Conservation (phyloP, 2,797 vertebrate genomes). For the Sus cebifrons region DNA sequence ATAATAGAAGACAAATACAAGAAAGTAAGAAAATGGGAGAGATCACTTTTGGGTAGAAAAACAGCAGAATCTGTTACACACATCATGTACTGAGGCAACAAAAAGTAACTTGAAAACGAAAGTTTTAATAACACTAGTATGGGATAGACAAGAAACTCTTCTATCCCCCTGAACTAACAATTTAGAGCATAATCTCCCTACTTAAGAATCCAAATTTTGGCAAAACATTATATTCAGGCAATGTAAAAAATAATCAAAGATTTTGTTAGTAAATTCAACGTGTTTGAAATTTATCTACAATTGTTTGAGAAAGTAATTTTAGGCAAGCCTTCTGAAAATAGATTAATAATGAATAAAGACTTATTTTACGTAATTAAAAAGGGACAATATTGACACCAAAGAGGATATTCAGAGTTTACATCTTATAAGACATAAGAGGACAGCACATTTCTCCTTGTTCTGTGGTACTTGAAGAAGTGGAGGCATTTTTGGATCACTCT, state of each 20-base stretch:
- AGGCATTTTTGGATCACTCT: not conserved
- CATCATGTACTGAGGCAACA: not conserved
- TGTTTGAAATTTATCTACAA: not conserved
- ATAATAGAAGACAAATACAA: not conserved
- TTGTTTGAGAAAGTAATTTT: not conserved
- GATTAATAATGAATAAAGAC: not conserved
- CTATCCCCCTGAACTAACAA: not conserved
- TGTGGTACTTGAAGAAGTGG: not conserved
- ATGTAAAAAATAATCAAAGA: not conserved
- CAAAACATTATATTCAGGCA: not conserved
- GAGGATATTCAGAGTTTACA: not conserved
- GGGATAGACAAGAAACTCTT: not conserved
- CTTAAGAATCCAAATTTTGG: not conserved
- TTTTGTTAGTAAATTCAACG: not conserved
- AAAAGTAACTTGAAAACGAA: not conserved
- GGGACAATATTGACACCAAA: not conserved
- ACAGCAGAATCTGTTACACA: not conserved
- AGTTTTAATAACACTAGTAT: not conserved
- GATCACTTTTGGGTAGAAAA: not conserved
- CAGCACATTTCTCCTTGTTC: not conserved
- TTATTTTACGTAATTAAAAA: not conserved
- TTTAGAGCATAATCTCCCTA: not conserved
- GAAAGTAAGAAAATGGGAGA: not conserved
- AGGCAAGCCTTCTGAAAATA: not conserved
- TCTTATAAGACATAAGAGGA: not conserved